phyloP scores from a whole-genome alignment of 2,888 invertebrate species.

The Seira ritae region DNA sequence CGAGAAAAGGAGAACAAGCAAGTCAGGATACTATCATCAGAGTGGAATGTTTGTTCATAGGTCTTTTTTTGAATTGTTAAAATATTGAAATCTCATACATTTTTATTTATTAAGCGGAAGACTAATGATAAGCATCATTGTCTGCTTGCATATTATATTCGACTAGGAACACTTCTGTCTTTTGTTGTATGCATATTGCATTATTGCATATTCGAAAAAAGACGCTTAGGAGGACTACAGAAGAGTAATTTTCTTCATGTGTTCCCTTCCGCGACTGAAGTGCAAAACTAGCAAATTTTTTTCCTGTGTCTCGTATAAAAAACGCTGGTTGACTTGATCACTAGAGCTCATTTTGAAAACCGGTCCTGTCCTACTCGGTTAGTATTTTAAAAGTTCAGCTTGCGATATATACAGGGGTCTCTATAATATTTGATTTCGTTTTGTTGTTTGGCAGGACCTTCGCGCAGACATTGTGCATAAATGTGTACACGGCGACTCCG shows the following conservation, averaged over 20 bases:
- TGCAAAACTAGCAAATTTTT: not conserved
- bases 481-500: slow-evolving; percentile 1
- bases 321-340: slow-evolving; percentile 55
- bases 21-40: slow-evolving; percentile 45
- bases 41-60: not conserved
- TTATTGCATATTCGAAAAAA: not conserved
- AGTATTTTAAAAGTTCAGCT: slow-evolving; percentile 63
- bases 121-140: not conserved
- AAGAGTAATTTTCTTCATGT: not conserved
- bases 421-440: slow-evolving; percentile 24
- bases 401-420: slow-evolving; percentile 32
- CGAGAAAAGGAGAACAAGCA: slow-evolving; percentile 45
- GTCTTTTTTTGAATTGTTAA: not conserved
- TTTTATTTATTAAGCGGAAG: not conserved
- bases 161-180: too few species aligned
- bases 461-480: not conserved
- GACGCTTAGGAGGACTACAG: too few species aligned
- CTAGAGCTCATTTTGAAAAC: slow-evolving; percentile 60
- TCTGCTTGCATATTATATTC: too few species aligned
- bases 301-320: slow-evolving; percentile 21
- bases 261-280: not conserved
- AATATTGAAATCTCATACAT: not conserved
- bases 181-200: too few species aligned
- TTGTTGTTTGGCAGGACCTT: slow-evolving; percentile 49
- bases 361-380: slow-evolving; percentile 64